A percentile compares a stretch with the other conserved stretches of the same genome.
These are phyloP conservation scores for Phalangium opilio DNA, from an alignment of 2,888 invertebrate species.

Conservation along the genomic window DNA sequence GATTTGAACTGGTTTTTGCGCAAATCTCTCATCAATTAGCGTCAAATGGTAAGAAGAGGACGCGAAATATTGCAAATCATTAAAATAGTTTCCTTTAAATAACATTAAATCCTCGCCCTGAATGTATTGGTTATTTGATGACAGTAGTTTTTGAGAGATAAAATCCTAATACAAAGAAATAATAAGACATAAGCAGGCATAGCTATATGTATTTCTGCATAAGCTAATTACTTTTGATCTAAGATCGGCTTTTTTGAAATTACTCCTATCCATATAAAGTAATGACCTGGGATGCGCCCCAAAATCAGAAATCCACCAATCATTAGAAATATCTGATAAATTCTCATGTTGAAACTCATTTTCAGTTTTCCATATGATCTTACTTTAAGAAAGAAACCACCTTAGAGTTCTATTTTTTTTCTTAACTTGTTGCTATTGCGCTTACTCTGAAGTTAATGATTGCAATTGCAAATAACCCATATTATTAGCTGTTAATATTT, in stretches of 20 bases:
- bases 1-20: constrained; percentile 8
- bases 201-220: too few species aligned
- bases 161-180: too few species aligned
- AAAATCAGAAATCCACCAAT: constrained; percentile 6
- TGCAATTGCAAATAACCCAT: too few species aligned
- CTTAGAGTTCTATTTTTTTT: too few species aligned
- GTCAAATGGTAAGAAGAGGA: constrained; percentile 7
- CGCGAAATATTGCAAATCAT: constrained; percentile 8
- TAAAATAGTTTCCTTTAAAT: constrained; percentile 3
- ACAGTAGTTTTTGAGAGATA: too few species aligned
- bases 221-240: constrained; percentile 5
- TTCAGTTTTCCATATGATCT: too few species aligned
- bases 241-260: constrained; percentile 3
- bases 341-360: too few species aligned
- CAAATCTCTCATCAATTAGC: constrained; percentile 13
- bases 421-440: too few species aligned
- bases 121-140: background rate
- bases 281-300: constrained; percentile 12
- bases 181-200: too few species aligned
- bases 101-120: constrained; percentile 1
- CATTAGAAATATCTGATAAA: background rate
- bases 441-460: too few species aligned
- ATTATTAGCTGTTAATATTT: too few species aligned
- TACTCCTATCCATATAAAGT: background rate
- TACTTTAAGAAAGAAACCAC: too few species aligned